Conservation (phyloP, 1,140 invertebrate genomes). For the Trichonephila clavata region DNA sequence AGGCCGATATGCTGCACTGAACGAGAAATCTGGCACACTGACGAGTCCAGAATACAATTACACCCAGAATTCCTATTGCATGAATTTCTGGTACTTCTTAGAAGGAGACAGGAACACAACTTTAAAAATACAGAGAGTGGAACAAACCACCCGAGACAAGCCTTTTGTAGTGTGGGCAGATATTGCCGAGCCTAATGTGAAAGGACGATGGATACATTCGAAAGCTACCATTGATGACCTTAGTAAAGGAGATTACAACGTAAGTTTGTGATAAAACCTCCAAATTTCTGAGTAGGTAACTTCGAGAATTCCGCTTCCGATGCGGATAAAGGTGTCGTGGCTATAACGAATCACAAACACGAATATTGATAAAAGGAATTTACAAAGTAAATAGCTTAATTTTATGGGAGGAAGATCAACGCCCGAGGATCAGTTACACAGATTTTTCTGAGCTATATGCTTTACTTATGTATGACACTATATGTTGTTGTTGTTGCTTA, state of each 20-base stretch:
- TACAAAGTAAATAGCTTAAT: too few relatives aligned
- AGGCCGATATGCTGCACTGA: conserved; percentile 68
- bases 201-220: conserved; percentile 63
- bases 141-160: not conserved
- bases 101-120: conserved; percentile 32
- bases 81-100: conserved; percentile 75
- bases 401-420: too few relatives aligned
- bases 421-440: too few relatives aligned
- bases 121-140: conserved; percentile 34
- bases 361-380: too few relatives aligned
- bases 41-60: conserved; percentile 57
- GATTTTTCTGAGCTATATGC: too few relatives aligned
- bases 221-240: conserved; percentile 24
- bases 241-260: conserved; percentile 27
- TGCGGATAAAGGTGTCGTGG: too few relatives aligned
- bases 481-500: too few relatives aligned
- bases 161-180: conserved; percentile 44
- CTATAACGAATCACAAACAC: too few relatives aligned
- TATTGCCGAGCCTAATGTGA: conserved; percentile 2
- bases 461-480: too few relatives aligned
- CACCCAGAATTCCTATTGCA: conserved; percentile 38
- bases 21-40: conserved; percentile 32
- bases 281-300: too few relatives aligned
- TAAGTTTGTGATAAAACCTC: not conserved
- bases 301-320: too few relatives aligned